Percentiles rank a stretch among this genome's conserved stretches.
These are phyloP conservation scores for Jaculus jaculus DNA, from an alignment of 2,113 vertebrate species.

Conservation along the genomic window DNA sequence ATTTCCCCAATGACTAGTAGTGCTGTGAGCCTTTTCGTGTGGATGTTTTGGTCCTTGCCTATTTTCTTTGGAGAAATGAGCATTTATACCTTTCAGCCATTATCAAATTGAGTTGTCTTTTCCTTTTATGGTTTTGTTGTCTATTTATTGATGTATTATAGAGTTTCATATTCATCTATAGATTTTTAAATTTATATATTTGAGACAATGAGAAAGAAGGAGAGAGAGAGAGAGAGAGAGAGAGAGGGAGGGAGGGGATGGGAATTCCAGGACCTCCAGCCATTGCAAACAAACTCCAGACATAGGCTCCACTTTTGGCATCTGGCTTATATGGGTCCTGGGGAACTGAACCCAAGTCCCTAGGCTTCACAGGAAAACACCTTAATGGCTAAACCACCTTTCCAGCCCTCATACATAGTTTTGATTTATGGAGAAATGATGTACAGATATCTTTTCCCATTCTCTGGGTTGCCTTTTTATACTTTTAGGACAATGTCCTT, in stretches of 20 bases:
- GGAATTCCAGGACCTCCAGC: too few species aligned
- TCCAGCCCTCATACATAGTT: not conserved
- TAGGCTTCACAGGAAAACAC: too few species aligned
- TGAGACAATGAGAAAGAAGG: too few species aligned
- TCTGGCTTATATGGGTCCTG: too few species aligned
- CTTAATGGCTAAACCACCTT: too few species aligned
- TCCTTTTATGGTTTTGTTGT: not conserved
- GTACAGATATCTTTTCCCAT: not conserved
- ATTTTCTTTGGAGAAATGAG: constrained; percentile 48
- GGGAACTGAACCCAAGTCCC: too few species aligned
- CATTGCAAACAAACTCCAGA: too few species aligned
- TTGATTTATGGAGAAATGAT: constrained; percentile 17
- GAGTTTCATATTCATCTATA: not conserved
- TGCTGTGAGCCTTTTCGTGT: not conserved
- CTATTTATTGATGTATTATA: constrained; percentile 24
- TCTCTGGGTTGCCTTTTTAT: not conserved
- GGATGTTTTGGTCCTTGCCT: not conserved
- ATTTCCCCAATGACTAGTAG: constrained; percentile 44
- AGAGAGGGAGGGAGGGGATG: too few species aligned
- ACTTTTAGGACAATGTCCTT: not conserved
- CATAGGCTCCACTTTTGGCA: too few species aligned
- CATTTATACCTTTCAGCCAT: not conserved
- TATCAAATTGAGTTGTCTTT: constrained; percentile 13
- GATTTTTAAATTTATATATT: too few species aligned
- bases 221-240: too few species aligned